phyloP scores from a whole-genome alignment of 2,888 invertebrate genomes.

The Amorpha juglandis region DNA sequence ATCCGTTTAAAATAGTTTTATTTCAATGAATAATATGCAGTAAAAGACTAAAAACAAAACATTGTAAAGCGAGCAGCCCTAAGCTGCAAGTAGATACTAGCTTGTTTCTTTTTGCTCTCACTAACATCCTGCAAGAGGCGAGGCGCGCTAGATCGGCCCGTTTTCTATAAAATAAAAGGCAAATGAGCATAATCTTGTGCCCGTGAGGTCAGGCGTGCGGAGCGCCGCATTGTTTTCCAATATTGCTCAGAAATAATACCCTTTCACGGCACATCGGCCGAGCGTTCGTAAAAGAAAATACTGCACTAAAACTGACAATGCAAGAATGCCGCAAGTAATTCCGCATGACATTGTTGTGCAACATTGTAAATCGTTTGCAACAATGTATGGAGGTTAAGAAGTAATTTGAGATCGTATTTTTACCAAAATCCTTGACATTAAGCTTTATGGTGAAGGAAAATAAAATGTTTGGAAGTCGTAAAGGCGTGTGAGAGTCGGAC shows the following conservation, averaged over 20 bases:
- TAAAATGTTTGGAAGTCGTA: not conserved
- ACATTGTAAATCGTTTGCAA: conserved; percentile 51
- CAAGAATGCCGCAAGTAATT: conserved; percentile 44
- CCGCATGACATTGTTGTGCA: conserved; percentile 57
- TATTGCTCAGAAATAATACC: conserved; percentile 48
- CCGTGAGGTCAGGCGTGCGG: conserved; percentile 66
- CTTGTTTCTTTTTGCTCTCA: conserved; percentile 54
- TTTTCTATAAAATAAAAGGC: conserved; percentile 73
- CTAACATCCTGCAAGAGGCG: conserved; percentile 53
- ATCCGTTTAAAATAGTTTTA: too few relatives aligned
- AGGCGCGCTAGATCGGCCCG: conserved; percentile 46
- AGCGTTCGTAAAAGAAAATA: conserved; percentile 48
- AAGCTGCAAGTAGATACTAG: conserved; percentile 36
- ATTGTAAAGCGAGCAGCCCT: conserved; percentile 12
- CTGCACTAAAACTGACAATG: conserved; percentile 65
- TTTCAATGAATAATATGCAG: too few relatives aligned
- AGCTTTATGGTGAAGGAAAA: conserved; percentile 16
- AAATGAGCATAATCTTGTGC: conserved; percentile 64
- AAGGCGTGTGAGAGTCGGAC: not conserved
- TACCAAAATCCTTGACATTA: conserved; percentile 8
- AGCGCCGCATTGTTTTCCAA: conserved; percentile 68
- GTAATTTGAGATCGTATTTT: conserved; percentile 19
- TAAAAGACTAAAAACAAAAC: not conserved
- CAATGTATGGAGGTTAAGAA: conserved; percentile 20
- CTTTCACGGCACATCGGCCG: conserved; percentile 43